Evolutionary conservation across 2,113 vertebrate genomes (phyloP).

Genomic region (Scomber colias): DNA sequence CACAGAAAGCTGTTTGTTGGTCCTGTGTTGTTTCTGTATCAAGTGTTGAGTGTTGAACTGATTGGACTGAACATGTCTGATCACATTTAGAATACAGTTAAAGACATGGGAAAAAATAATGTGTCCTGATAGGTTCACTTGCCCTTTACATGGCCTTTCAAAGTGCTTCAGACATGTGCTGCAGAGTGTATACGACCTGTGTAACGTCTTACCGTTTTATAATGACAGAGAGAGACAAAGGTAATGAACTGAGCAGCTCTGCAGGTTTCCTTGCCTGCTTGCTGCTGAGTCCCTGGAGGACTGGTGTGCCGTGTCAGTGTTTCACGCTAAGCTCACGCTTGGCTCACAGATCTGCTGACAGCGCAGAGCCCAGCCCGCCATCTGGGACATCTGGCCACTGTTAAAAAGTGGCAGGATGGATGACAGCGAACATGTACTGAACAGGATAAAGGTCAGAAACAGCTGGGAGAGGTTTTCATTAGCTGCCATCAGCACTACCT

Average conservation of each 20-base stretch:
- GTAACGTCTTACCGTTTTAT: neutral
- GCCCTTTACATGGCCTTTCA: neutral
- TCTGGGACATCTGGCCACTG: constrained; percentile 67
- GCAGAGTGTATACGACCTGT: neutral
- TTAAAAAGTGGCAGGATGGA: constrained; percentile 35
- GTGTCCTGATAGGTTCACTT: neutral
- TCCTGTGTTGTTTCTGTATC: constrained; percentile 34
- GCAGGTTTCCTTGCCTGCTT: constrained; percentile 46
- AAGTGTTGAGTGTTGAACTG: neutral
- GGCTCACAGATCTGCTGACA: constrained; percentile 70
- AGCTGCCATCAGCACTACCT: neutral
- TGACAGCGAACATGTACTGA: constrained; percentile 25
- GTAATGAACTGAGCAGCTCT: constrained; percentile 9
- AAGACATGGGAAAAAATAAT: neutral
- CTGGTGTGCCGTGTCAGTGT: constrained; percentile 48
- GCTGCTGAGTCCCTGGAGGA: constrained; percentile 52
- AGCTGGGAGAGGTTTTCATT: constrained; percentile 16
- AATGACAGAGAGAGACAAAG: constrained; percentile 3
- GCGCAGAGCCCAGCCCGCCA: constrained; percentile 36
- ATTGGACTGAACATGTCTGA: neutral
- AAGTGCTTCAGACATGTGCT: neutral
- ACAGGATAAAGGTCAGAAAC: constrained; percentile 47
- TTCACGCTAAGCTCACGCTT: constrained; percentile 44
- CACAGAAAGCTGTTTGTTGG: constrained; percentile 21
- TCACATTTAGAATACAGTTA: neutral